phyloP scores from a whole-genome alignment of 2,797 vertebrate genomes.

The Chaunax sp. region DNA sequence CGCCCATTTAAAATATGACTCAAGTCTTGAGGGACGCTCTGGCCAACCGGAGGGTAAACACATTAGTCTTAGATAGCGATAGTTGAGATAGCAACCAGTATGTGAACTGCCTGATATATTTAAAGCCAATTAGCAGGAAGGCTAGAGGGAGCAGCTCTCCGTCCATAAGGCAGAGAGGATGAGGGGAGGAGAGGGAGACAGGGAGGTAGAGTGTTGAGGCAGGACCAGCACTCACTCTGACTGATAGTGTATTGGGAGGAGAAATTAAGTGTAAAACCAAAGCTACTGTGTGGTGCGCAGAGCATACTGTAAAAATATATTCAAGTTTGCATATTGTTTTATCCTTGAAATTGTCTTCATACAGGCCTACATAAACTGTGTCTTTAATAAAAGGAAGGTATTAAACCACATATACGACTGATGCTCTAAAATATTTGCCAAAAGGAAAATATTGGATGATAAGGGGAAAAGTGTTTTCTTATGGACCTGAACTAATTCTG shows the following conservation, averaged over 20 bases:
- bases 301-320: background rate
- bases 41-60: constrained; percentile 73
- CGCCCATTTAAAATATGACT: constrained; percentile 81
- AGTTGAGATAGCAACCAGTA: constrained; percentile 76
- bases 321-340: background rate
- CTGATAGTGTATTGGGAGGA: constrained; percentile 22
- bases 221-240: constrained; percentile 11
- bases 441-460: background rate
- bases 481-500: constrained; percentile 14
- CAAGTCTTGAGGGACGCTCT: constrained; percentile 75
- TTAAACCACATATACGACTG: background rate
- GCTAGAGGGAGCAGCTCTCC: constrained; percentile 50
- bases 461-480: background rate
- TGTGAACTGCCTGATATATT: constrained; percentile 81
- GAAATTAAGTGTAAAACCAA: background rate
- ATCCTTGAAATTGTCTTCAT: background rate
- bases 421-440: background rate
- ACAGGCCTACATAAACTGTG: background rate
- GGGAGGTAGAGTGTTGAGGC: constrained; percentile 1
- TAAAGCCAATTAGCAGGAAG: constrained; percentile 81
- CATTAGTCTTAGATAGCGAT: constrained; percentile 71
- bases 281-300: background rate
- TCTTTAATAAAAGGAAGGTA: background rate
- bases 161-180: constrained; percentile 39
- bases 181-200: constrained; percentile 14